phyloP scores from a whole-genome alignment of 2,113 vertebrate species.

The Tichodroma muraria region DNA sequence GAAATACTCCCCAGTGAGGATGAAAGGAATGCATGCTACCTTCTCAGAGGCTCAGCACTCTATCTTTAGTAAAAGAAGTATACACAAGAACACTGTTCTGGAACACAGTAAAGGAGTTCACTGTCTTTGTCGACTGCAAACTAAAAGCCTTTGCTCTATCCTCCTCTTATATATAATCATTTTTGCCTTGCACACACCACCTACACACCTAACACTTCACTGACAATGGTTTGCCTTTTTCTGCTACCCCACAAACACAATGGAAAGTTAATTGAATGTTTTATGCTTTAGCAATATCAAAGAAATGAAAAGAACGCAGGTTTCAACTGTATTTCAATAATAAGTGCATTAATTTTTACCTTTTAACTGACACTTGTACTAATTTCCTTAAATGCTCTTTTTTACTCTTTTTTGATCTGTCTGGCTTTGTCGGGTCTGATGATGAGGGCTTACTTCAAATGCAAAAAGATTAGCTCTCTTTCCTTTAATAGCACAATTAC shows the following conservation, averaged over 20 bases:
- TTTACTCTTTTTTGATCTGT: conserved; percentile 79
- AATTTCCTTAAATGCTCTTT: conserved; percentile 82
- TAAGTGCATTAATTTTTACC: conserved; percentile 82
- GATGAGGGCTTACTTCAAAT: conserved; percentile 80
- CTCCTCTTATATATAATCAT: not conserved
- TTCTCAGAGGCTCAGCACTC: not conserved
- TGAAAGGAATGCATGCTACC: not conserved
- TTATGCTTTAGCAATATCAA: conserved; percentile 76
- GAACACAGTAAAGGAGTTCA: not conserved
- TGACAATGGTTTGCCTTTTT: conserved; percentile 65
- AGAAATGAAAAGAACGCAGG: conserved; percentile 78
- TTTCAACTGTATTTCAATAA: conserved; percentile 80
- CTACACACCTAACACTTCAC: conserved; percentile 54
- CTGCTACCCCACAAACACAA: conserved; percentile 66
- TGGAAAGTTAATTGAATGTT: conserved; percentile 82
- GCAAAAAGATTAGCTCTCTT: conserved; percentile 79
- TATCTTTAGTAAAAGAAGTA: not conserved
- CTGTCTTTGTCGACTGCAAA: not conserved
- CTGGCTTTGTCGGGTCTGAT: conserved; percentile 77
- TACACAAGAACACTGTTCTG: not conserved
- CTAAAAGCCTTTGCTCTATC: not conserved
- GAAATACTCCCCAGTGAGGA: not conserved
- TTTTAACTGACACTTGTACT: conserved; percentile 83
- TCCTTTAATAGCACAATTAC: conserved; percentile 79
- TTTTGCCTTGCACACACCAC: conserved; percentile 35